Evolutionary conservation across 2,888 invertebrate genomes (phyloP), one percentile per base, ranked within the genome.

Genomic region (Drosophila gaucha): DNA sequence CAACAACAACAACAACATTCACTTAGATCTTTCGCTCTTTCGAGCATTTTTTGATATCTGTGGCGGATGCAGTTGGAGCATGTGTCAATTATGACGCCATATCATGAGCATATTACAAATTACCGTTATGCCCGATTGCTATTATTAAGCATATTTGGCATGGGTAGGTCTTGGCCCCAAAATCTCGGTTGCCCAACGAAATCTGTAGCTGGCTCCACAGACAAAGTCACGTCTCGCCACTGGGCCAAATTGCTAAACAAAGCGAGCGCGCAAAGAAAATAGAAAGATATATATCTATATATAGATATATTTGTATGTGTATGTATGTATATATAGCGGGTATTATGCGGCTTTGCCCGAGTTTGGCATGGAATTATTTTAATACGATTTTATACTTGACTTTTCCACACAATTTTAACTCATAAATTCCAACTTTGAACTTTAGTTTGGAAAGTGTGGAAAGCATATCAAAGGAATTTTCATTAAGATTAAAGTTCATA

Each of bases 61-160:
- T 73, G 72, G 68, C 82, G 84, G 84, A 83, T 82, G 84, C 84
- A 82, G 68, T 70, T 70, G 75, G 68, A 71, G 79, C 82, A 84
- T 80, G 79, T 85, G 83, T 80, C 86, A 80, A 82, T 83, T 83
- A 82, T 78, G 82, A 83, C 78, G 76, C 80, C 78, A 85, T 85
- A 76, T 80, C 67, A 65, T 57, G 47, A 63, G 55, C 47, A 54
- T 52, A 69, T 65, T 65, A 56, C 62, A 56, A 60, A 73, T 65
- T 74, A 67, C 76, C 67, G 77, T 71, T 80, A 66, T 55, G 30
- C 54, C 47, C 74, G 54, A 70, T 73, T 78, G 67, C 78, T 65
- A 67, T 72, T 72, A 74, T 82, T 79, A 82, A 66, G 51, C 65
- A 70, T 49, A 72, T 77, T 74, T 59, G 67, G 66, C 26, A 78